These are phyloP conservation scores for Apamea epomidion DNA, from an alignment of 2,888 invertebrate genomes.

Conservation along the genomic window DNA sequence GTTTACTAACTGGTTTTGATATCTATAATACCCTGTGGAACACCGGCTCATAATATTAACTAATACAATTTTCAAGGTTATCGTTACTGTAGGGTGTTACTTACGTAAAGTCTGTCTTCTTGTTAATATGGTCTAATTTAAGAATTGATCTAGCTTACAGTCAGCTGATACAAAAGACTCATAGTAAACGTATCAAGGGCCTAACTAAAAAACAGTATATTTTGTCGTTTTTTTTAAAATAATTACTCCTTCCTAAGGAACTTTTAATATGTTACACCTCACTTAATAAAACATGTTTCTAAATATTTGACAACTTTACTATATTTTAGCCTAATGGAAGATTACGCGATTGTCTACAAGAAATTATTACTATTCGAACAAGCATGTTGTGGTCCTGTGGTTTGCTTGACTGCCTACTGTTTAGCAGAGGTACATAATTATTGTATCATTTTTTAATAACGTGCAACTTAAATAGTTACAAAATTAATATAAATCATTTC, in stretches of 20 bases:
- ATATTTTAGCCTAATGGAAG: slow-evolving; percentile 68
- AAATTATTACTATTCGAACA: slow-evolving; percentile 80
- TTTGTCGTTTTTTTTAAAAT: not conserved
- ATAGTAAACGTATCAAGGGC: not conserved
- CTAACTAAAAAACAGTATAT: not conserved
- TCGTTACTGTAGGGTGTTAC: not conserved
- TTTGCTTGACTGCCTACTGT: slow-evolving; percentile 78
- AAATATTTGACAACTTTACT: not conserved
- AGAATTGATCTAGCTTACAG: not conserved
- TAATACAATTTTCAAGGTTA: not conserved
- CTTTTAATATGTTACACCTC: not conserved
- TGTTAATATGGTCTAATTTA: too few species aligned
- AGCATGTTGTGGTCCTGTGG: slow-evolving; percentile 70
- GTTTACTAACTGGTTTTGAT: not conserved
- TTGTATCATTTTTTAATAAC: not conserved
- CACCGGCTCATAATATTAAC: not conserved
- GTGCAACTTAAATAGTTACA: not conserved
- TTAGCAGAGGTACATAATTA: slow-evolving; percentile 52
- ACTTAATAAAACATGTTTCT: not conserved
- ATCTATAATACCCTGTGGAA: not conserved
- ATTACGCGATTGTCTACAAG: slow-evolving; percentile 76
- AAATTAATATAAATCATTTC: slow-evolving; percentile 24
- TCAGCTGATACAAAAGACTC: too few species aligned
- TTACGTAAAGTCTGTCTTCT: not conserved
- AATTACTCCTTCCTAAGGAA: not conserved